Evolutionary conservation across 2,888 invertebrate species (phyloP), one percentile per base, ranked within the genome.

Genomic region (Cheilosia scutellata): DNA sequence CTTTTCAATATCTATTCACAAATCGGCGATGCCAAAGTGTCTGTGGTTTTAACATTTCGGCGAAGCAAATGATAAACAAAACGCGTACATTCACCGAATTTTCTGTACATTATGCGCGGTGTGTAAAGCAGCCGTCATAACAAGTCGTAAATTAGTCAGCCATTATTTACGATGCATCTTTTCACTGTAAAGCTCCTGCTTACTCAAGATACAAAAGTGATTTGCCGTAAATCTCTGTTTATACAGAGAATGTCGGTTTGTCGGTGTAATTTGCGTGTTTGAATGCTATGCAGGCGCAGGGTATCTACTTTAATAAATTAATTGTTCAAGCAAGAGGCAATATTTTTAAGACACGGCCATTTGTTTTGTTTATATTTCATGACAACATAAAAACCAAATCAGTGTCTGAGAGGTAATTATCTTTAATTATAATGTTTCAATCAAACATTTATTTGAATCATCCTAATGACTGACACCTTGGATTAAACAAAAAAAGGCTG

Each of bases 341-440:
- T 13, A n/a, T 49, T 49, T 49, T 25, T 25, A 11, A 25, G 25
- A 13, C 51, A 25, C 5, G 11, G 25, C 16, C 44, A 16, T 47
- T 47, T 20, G 44, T 5, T 47, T 27, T 13, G 27, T 27, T 29
- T 27, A 13, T 2, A 27, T 11, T 13, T 27, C 5, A 25, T 51
- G 37, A 11, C 37, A 37, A 11, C 37, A 11, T 51, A 13, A 27
- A 27, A 51, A 29, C 16, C 16, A 29, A 27, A 51, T 4, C 5
- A 20, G 2, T 11, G 13, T 51, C 51, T 51, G 25, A 25, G 11
- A 27, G 51, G 51, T 13, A 13, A 51, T 51, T 51, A 51, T 25
- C n/a, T 51, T n/a, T 27, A 51, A 51, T 51, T 51, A 51, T 51
- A 27, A 47, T 47, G 16, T 47, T 16, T 20, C 47, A 7, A 47